Evolutionary conservation across 2,888 invertebrate genomes (phyloP).

Genomic region (Phytoseiulus persimilis): DNA sequence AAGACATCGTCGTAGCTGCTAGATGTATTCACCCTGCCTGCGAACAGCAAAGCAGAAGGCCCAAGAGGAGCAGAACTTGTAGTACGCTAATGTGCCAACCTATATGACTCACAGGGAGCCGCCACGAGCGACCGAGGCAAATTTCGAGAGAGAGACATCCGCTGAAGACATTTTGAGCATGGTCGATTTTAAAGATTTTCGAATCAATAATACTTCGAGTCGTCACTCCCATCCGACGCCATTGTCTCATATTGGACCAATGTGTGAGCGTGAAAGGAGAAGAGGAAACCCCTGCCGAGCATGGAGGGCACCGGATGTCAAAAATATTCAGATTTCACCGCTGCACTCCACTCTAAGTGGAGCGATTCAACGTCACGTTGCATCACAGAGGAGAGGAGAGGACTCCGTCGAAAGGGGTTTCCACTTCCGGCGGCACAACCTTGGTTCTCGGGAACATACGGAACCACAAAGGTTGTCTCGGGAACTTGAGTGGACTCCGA

Average conservation of each 20-base stretch:
- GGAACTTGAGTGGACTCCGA: neutral
- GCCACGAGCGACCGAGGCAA: neutral
- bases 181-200: neutral
- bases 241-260: neutral
- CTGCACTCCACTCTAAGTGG: neutral
- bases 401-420: neutral
- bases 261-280: neutral
- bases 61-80: neutral
- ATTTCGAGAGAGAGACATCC: no score
- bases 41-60: neutral
- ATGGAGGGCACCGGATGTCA: neutral
- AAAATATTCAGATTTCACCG: neutral
- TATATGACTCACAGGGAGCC: neutral
- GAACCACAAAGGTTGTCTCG: neutral
- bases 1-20: neutral
- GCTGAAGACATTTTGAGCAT: conserved; percentile 5
- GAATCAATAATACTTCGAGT: neutral
- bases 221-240: neutral
- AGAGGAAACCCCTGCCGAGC: neutral
- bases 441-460: neutral
- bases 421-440: neutral
- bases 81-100: neutral
- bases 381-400: neutral
- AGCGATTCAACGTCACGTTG: neutral
- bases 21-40: neutral